Conservation (phyloP, 2,113 vertebrate species). For the Solenodon paradoxus region DNA sequence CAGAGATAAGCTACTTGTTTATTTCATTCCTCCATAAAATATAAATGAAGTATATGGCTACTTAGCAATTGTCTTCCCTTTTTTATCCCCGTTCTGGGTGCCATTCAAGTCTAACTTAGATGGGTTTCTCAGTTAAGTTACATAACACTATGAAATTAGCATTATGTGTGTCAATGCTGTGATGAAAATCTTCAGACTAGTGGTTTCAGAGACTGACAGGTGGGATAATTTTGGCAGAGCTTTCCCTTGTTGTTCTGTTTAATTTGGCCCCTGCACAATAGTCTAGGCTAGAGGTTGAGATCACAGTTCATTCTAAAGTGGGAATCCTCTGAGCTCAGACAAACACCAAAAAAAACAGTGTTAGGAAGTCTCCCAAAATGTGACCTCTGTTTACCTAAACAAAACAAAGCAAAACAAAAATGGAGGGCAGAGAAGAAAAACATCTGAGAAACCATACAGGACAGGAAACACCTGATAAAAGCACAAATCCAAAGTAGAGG, state of each 20-base stretch:
- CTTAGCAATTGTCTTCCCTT: not conserved
- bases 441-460: not conserved
- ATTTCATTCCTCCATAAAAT: not conserved
- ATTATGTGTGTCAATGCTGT: constrained; percentile 21
- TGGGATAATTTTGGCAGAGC: constrained; percentile 15
- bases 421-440: not conserved
- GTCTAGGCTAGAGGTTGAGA: not conserved
- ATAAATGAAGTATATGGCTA: not conserved
- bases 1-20: not conserved
- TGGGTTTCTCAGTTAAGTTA: not conserved
- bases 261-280: not conserved
- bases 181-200: constrained; percentile 22
- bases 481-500: not conserved
- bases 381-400: not conserved
- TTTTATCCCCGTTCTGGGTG: not conserved
- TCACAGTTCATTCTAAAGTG: not conserved
- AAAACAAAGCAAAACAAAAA: too few relatives aligned
- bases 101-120: not conserved
- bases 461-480: not conserved
- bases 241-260: not conserved
- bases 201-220: not conserved
- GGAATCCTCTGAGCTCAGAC: not conserved
- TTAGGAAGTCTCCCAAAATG: not conserved
- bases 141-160: constrained; percentile 8
- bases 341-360: not conserved